phyloP scores from a whole-genome alignment of 2,888 invertebrate genomes.

The Diarsia dahlii region DNA sequence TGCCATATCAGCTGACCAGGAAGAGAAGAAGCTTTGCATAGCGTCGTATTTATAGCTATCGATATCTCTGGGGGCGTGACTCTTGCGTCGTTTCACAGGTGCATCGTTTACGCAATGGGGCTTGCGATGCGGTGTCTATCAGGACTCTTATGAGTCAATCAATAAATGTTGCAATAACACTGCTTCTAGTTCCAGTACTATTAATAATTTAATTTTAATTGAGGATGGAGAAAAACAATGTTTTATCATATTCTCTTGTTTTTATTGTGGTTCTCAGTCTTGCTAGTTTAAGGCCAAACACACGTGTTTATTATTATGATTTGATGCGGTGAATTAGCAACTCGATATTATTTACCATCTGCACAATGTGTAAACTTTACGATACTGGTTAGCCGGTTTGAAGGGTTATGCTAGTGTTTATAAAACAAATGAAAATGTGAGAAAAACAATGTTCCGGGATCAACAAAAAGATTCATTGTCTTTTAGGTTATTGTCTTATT shows the following conservation, averaged over 20 bases:
- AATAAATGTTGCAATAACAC: slow-evolving; percentile 35
- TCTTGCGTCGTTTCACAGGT: slow-evolving; percentile 71
- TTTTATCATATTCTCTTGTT: slow-evolving; percentile 42
- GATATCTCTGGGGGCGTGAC: slow-evolving; percentile 71
- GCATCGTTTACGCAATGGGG: slow-evolving; percentile 59
- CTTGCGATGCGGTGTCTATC: slow-evolving; percentile 25
- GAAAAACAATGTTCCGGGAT: slow-evolving; percentile 14
- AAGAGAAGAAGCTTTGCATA: slow-evolving; percentile 78
- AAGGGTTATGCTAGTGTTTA: slow-evolving; percentile 6
- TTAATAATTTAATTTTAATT: slow-evolving; percentile 23
- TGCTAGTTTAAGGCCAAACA: slow-evolving; percentile 34
- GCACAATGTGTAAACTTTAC: slow-evolving; percentile 41
- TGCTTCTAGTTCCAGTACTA: slow-evolving; percentile 10
- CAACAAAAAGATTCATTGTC: slow-evolving; percentile 18
- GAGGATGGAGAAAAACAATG: slow-evolving; percentile 33
- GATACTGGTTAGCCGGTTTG: slow-evolving; percentile 38
- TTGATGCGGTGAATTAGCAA: slow-evolving; percentile 37
- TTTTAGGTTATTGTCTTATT: slow-evolving; percentile 17
- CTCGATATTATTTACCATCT: slow-evolving; percentile 55
- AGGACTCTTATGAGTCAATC: slow-evolving; percentile 16
- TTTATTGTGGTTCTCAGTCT: slow-evolving; percentile 37
- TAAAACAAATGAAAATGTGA: slow-evolving; percentile 9
- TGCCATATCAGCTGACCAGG: slow-evolving; percentile 77
- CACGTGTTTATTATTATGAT: slow-evolving; percentile 39
- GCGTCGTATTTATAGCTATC: slow-evolving; percentile 74